A percentile compares a stretch with the other conserved stretches of the same genome.
Conservation (phyloP, 53 echinoderm and acorn worm species). For the Astropecten irregularis region DNA sequence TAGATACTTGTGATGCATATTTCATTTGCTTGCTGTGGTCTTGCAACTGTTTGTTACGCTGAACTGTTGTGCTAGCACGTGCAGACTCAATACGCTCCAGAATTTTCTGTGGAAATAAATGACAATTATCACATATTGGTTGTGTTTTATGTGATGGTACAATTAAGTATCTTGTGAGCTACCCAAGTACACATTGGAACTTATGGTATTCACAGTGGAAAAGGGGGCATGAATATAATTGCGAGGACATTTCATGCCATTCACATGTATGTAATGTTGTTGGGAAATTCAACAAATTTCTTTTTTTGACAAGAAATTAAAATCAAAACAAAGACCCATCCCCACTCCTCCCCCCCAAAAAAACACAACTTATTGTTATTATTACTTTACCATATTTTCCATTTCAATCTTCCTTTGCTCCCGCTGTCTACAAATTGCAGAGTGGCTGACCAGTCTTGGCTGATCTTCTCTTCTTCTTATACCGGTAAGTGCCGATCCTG, state of each 20-base stretch:
- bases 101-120: slow-evolving; percentile 90
- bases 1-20: slow-evolving; percentile 85
- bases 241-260: too few relatives aligned
- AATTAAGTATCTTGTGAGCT: too few relatives aligned
- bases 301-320: too few relatives aligned
- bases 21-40: slow-evolving; percentile 76
- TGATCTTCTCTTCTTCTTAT: neutral
- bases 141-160: too few relatives aligned
- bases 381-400: slow-evolving; percentile 95
- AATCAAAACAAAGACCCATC: too few relatives aligned
- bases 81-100: slow-evolving; percentile 82
- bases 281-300: too few relatives aligned
- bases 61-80: slow-evolving; percentile 54
- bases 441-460: slow-evolving; percentile 68
- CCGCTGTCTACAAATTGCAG: slow-evolving; percentile 78
- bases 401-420: slow-evolving; percentile 90
- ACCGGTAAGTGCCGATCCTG: neutral
- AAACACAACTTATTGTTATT: too few relatives aligned
- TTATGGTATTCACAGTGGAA: neutral
- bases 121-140: too few relatives aligned
- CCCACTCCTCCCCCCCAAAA: too few relatives aligned
- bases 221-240: too few relatives aligned
- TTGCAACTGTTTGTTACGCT: slow-evolving; percentile 56
- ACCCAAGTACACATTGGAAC: too few relatives aligned
- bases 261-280: too few relatives aligned